Percentiles rank a stretch among this genome's conserved stretches.
Evolutionary conservation across 2,888 invertebrate genomes (phyloP).

Genomic region (Philereme transversata): DNA sequence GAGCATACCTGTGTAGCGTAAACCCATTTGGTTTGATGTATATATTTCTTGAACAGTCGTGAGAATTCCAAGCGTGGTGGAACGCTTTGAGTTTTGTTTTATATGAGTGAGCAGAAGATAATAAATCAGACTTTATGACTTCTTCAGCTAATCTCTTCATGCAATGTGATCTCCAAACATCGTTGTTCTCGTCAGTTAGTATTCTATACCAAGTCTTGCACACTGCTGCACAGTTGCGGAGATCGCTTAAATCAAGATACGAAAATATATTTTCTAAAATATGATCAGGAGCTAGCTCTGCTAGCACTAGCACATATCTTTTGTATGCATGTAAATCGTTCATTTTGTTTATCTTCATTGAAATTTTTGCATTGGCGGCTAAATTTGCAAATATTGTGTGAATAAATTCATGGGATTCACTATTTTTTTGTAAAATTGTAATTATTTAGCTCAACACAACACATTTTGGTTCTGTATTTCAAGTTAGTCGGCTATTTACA

Average conservation of each 20-base stretch:
- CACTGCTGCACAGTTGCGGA: constrained; percentile 94
- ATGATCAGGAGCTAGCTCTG: constrained; percentile 89
- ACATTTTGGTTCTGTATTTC: not conserved
- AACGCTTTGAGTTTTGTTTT: constrained; percentile 97
- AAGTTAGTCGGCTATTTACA: constrained; percentile 4
- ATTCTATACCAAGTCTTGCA: constrained; percentile 97
- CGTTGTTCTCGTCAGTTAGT: constrained; percentile 96
- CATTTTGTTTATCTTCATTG: constrained; percentile 45
- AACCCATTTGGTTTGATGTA: constrained; percentile 98
- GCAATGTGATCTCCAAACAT: constrained; percentile 97
- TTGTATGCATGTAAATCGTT: constrained; percentile 53
- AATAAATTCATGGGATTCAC: constrained; percentile 6
- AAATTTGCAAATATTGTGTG: constrained; percentile 1
- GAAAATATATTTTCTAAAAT: constrained; percentile 96
- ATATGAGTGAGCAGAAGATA: constrained; percentile 94
- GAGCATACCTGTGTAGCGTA: constrained; percentile 91
- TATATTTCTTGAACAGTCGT: constrained; percentile 98
- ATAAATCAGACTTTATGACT: constrained; percentile 93
- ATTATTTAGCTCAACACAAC: not conserved
- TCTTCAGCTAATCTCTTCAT: constrained; percentile 93
- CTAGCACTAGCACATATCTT: constrained; percentile 85
- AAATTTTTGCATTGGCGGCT: constrained; percentile 31
- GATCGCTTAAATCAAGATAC: constrained; percentile 93
- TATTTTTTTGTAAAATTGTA: not conserved
- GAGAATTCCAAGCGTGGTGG: constrained; percentile 98